Evolutionary conservation across 2,113 vertebrate species (phyloP).

Genomic region (Apteryx owenii): DNA sequence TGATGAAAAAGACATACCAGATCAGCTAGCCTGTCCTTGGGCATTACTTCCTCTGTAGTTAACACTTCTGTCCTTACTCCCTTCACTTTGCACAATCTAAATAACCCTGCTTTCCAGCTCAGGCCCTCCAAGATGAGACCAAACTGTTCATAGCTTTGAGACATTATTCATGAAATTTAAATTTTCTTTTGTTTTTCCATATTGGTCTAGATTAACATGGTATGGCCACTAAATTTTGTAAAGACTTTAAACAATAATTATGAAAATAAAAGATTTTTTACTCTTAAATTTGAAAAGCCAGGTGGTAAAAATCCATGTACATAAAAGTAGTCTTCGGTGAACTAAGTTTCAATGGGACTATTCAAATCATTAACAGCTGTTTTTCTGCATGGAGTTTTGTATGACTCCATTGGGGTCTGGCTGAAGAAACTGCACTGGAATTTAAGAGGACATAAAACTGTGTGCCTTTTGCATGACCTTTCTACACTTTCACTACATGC

Average conservation of each 20-base stretch:
- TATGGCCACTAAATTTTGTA: not conserved
- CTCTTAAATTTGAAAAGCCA: not conserved
- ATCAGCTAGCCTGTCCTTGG: not conserved
- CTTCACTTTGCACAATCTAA: not conserved
- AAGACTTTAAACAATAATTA: not conserved
- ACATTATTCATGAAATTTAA: not conserved
- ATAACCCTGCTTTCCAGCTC: not conserved
- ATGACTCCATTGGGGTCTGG: not conserved
- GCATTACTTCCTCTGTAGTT: not conserved
- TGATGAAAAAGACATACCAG: not conserved
- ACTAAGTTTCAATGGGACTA: not conserved
- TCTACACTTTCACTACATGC: not conserved
- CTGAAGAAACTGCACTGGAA: not conserved
- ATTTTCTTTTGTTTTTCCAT: not conserved
- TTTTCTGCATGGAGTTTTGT: not conserved
- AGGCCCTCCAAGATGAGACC: not conserved
- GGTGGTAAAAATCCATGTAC: not conserved
- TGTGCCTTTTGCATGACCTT: not conserved
- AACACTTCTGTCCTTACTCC: not conserved
- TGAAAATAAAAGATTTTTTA: not conserved
- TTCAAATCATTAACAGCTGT: not conserved
- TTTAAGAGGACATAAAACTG: not conserved
- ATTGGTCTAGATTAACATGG: not conserved
- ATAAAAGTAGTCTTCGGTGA: not conserved
- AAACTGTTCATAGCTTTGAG: not conserved